Evolutionary conservation across 2,113 vertebrate species (phyloP).

Genomic region (Anarhynchus alexandrinus): DNA sequence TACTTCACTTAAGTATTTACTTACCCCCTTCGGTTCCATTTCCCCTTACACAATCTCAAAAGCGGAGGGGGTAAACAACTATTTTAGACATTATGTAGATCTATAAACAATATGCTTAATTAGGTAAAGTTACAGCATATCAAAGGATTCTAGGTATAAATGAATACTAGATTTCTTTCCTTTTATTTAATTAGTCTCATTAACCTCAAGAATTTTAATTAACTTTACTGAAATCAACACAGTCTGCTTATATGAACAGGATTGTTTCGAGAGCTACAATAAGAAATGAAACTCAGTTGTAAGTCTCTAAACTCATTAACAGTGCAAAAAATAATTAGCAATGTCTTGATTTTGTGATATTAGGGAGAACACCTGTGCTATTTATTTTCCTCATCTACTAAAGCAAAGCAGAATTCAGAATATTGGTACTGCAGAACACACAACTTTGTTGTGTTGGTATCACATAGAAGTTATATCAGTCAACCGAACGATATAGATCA

Average conservation of each 20-base stretch:
- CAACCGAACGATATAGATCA: background rate
- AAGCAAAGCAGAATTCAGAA: constrained; percentile 4
- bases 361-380: constrained; percentile 44
- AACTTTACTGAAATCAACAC: constrained; percentile 58
- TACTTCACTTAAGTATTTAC: background rate
- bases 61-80: background rate
- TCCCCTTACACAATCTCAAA: background rate
- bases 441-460: background rate
- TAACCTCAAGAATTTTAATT: constrained; percentile 74
- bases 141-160: constrained; percentile 9
- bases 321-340: constrained; percentile 61
- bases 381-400: constrained; percentile 22
- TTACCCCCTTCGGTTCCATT: background rate
- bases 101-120: background rate
- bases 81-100: background rate
- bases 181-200: constrained; percentile 68
- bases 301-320: constrained; percentile 63
- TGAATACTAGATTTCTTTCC: constrained; percentile 24
- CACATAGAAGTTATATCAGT: background rate
- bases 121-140: background rate
- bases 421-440: background rate
- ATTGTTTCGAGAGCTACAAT: constrained; percentile 48
- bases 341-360: background rate
- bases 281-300: constrained; percentile 36
- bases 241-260: constrained; percentile 29